Base-by-base conservation (phyloP, 2,113 vertebrate species). In the Tapirus terrestris region DNA sequence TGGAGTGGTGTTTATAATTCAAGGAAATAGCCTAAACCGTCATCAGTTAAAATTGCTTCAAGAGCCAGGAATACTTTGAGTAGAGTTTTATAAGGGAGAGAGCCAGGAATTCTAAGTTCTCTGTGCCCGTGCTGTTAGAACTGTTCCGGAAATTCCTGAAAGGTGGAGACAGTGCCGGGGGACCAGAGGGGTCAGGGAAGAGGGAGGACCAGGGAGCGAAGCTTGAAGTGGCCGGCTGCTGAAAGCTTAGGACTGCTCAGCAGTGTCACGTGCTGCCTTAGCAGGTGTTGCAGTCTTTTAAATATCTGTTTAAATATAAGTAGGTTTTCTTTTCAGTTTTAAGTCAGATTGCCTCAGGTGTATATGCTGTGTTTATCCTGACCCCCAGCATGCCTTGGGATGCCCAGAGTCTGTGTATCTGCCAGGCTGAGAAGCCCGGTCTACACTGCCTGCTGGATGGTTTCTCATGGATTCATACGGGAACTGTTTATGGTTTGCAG, bases 1-100 rank as follows among this genome's bases (percentile, higher is more conserved):
- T 89, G 48, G 94, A 76, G 33, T 70, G 29, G 48, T 97, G 95
- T 87, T 97, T 94, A 92, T 92, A 97, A 97, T 95, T 95, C 70
- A 95, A 94, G 97, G 96, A 98, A 96, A 75, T 75, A 70, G 45
- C 56, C 56, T 56, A 77, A 94, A 63, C 58, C 17, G 2, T 65
- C 73, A 29, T 92, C 48, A 63, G 91, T 79, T 94, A 77, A 73
- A 92, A 83, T 67, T 82, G 20, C 56, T 60, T 73, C 29, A 94
- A 94, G 95, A 70, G 20, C 65, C 68, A 58, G 43, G 63, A 77
- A n/a, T 58, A 56, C 83, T 89, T 86, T 94, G 56, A 53, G 89
- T 53, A 51, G n/a, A 70, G 33, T 75, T 95, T 95, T 89, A 39
- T 87, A 85, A 93, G 92, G 65, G 81, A n/a, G 70, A 36, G 77